Conservation (phyloP, 1,140 invertebrate species). For the Brachionus sp. region DNA sequence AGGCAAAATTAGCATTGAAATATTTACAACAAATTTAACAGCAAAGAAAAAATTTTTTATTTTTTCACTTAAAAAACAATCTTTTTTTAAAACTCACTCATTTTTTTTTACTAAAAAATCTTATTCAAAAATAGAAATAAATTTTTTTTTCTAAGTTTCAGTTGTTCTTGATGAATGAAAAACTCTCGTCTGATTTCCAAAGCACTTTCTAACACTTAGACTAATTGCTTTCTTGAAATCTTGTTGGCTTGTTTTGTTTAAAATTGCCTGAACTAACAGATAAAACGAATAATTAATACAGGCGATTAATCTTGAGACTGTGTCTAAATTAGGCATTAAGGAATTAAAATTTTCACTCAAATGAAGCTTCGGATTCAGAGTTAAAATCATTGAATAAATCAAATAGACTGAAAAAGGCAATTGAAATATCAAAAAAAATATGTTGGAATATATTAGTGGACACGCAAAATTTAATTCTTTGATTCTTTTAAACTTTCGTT, state of each 20-base stretch:
- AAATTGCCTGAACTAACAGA: background rate
- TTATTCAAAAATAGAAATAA: too few relatives aligned
- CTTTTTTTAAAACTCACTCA: too few relatives aligned
- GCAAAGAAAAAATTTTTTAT: too few relatives aligned
- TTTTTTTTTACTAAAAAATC: too few relatives aligned
- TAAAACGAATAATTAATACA: background rate
- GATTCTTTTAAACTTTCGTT: background rate
- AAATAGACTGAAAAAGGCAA: conserved; percentile 12
- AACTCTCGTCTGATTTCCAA: background rate
- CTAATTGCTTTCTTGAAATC: background rate
- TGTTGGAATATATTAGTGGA: background rate
- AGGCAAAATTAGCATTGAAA: too few relatives aligned
- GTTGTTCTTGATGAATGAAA: background rate
- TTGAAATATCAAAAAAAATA: background rate
- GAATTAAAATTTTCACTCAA: background rate
- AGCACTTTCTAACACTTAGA: background rate
- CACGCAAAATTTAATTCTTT: background rate
- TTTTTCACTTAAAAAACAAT: too few relatives aligned
- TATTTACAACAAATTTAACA: too few relatives aligned
- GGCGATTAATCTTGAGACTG: background rate
- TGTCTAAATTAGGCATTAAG: background rate
- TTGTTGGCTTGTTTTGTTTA: background rate
- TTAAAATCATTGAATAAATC: background rate
- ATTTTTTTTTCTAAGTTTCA: background rate
- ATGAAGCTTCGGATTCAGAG: background rate